phyloP scores from a whole-genome alignment of 2,797 vertebrate genomes.

The Pristis pectinata region DNA sequence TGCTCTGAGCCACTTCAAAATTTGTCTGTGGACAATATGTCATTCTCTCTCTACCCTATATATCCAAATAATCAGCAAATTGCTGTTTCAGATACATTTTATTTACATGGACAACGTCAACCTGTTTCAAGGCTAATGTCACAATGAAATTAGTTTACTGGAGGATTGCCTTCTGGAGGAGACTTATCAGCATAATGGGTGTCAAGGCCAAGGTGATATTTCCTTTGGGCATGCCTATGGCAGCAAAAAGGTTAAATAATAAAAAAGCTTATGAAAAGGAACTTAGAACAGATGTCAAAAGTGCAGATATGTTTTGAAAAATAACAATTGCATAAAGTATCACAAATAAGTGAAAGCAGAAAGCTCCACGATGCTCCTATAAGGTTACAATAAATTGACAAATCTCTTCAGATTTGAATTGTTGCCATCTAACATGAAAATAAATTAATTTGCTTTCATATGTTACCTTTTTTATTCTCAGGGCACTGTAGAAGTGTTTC shows the following conservation, averaged over 20 bases:
- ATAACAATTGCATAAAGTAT: background rate
- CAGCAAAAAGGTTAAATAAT: background rate
- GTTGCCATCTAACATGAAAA: background rate
- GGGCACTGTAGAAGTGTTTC: background rate
- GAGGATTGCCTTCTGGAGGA: background rate
- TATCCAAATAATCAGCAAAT: conserved; percentile 11
- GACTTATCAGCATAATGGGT: background rate
- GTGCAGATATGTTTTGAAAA: background rate
- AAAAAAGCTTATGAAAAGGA: too few relatives aligned
- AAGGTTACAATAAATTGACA: background rate
- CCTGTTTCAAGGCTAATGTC: background rate
- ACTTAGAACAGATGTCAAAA: background rate
- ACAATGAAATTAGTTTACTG: conserved; percentile 25
- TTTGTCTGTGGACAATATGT: background rate
- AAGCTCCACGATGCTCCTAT: background rate
- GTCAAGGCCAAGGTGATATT: background rate
- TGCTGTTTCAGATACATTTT: conserved; percentile 6
- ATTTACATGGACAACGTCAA: conserved; percentile 2
- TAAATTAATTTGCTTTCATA: background rate
- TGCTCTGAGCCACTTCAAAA: background rate
- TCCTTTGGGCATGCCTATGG: background rate
- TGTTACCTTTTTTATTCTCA: background rate
- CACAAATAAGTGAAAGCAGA: background rate
- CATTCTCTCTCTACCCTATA: background rate
- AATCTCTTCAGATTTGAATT: background rate